Evolutionary conservation across 2,797 vertebrate genomes (phyloP), one percentile per base, ranked within the genome.

Genomic region (Falco columbarius): DNA sequence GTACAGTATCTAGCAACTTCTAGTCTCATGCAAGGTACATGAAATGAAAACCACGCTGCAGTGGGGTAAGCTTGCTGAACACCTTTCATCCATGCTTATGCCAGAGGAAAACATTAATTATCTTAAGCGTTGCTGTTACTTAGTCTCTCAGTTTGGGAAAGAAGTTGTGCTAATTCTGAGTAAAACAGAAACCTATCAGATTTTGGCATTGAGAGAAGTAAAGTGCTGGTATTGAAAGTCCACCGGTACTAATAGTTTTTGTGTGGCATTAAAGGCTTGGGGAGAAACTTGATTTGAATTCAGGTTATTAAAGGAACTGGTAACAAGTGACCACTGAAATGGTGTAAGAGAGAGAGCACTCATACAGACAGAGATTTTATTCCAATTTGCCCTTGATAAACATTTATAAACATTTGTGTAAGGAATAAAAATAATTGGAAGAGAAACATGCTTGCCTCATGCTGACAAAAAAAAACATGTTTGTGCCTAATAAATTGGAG

Each of bases 401-500:
- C 72, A 87, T 89, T 89, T 86, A 38, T 81, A 56, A 88, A 84
- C 54, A 80, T 91, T 93, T 91, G 38, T 90, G 73, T 81, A 95
- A 95, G n/a, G 80, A 92, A 72, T 74, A 66, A 77, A 91, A 90
- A 59, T 89, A 95, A 96, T 84, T 77, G 71, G 65, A 95, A 90
- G 27, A 89, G 84, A 95, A 97, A 79, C 42, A 79, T 81, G 65
- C 27, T 29, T 67, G 61, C 51, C 29, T 96, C 72, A 71, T 91
- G 46, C 82, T 95, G 92, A 94, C 81, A 96, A 95, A 95, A 96
- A 95, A 95, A 95, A 95, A 73, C 91, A 79, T 91, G 86, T 93
- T 95, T 93, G 89, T 81, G 77, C 75, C 68, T 92, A 92, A 91
- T 65, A 96, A 54, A 92, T 93, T 62, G 93, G 66, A 96, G 86